A percentile compares a stretch with the other conserved stretches of the same genome.
These are phyloP conservation scores for Oncorhynchus gorbuscha DNA, from an alignment of 2,113 vertebrate genomes.

Conservation along the genomic window DNA sequence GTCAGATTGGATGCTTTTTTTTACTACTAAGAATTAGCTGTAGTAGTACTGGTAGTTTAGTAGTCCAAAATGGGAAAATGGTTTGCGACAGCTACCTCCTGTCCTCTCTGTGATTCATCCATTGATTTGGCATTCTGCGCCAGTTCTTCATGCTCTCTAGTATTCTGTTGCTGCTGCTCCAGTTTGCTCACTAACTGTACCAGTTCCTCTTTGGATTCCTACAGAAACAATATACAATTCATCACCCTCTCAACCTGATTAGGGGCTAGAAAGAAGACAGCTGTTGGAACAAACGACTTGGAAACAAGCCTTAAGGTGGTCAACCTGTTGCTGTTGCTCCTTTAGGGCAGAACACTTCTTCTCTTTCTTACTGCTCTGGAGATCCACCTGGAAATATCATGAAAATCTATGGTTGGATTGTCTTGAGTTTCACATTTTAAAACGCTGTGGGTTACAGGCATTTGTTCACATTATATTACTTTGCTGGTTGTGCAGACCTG, in stretches of 20 bases:
- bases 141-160: not conserved
- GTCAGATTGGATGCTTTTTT: too few relatives aligned
- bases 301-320: conserved; percentile 49
- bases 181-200: conserved; percentile 33
- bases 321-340: conserved; percentile 44
- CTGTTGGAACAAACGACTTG: not conserved
- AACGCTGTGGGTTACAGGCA: not conserved
- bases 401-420: not conserved
- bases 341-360: conserved; percentile 51
- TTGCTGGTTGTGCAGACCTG: conserved; percentile 49
- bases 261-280: not conserved
- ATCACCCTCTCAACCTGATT: not conserved
- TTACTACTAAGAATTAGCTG: not conserved
- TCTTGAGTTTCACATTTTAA: not conserved
- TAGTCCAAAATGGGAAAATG: too few relatives aligned
- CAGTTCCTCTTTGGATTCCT: conserved; percentile 25
- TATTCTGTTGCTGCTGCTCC: not conserved
- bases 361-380: conserved; percentile 64
- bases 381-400: conserved; percentile 59
- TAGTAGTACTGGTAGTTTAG: too few relatives aligned
- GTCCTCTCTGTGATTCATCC: not conserved
- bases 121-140: conserved; percentile 3
- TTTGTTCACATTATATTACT: not conserved
- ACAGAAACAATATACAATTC: not conserved
- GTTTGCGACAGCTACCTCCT: conserved; percentile 41